Percentiles rank a stretch among this genome's conserved stretches.
phyloP scores from a whole-genome alignment of 1,140 invertebrate species.

The Platorchestia sp. region DNA sequence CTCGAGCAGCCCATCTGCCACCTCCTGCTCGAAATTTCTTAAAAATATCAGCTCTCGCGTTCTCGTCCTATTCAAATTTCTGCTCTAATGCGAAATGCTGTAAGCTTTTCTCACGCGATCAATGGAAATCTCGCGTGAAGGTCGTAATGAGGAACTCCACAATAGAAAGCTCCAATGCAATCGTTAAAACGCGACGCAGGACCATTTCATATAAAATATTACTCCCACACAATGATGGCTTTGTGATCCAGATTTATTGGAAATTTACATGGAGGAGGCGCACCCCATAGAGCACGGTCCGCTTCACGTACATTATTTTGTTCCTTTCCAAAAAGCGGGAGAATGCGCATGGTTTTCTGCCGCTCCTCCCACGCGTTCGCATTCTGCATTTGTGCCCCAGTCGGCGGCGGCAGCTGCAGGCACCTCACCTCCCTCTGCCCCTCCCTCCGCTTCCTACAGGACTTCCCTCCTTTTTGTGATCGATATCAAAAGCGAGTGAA shows the following conservation, averaged over 20 bases:
- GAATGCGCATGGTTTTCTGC: background rate
- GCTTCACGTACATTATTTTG: slow-evolving; percentile 36
- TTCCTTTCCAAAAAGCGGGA: slow-evolving; percentile 46
- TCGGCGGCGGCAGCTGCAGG: background rate
- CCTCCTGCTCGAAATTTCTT: slow-evolving; percentile 39
- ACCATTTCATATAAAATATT: slow-evolving; percentile 56
- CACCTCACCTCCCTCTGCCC: background rate
- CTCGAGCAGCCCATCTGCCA: background rate
- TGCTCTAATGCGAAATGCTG: slow-evolving; percentile 24
- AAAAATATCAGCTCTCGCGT: slow-evolving; percentile 16
- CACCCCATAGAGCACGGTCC: slow-evolving; percentile 27
- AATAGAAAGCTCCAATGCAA: slow-evolving; percentile 26
- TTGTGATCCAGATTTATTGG: slow-evolving; percentile 54
- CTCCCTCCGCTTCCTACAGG: background rate
- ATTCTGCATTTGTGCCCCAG: slow-evolving; percentile 42
- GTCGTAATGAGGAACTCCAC: slow-evolving; percentile 20
- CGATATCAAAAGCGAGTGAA: slow-evolving; percentile 49
- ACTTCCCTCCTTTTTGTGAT: slow-evolving; percentile 37
- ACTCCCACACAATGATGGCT: slow-evolving; percentile 54
- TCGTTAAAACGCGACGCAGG: slow-evolving; percentile 45
- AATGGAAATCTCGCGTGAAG: slow-evolving; percentile 6
- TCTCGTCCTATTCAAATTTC: slow-evolving; percentile 40
- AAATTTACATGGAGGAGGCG: slow-evolving; percentile 51
- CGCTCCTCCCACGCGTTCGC: slow-evolving; percentile 39
- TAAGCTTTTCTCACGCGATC: slow-evolving; percentile 9